A percentile compares a stretch with the other conserved stretches of the same genome.
Conservation (phyloP, 2,888 invertebrate genomes). For the Zootermopsis nevadensis region DNA sequence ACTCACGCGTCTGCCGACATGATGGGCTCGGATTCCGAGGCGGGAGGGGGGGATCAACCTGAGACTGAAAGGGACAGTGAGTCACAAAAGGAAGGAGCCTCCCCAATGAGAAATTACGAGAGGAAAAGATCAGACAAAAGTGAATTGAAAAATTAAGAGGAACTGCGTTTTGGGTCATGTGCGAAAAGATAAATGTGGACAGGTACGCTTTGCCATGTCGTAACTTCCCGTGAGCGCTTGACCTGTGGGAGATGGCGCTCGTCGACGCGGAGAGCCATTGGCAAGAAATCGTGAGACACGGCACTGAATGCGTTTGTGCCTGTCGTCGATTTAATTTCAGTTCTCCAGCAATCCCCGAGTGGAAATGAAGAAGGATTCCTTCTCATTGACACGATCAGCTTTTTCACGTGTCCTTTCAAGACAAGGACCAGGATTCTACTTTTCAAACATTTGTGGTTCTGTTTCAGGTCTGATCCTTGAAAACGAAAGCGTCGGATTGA, state of each 20-base stretch:
- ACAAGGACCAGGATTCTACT: too few relatives aligned
- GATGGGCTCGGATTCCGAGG: slow-evolving; percentile 31
- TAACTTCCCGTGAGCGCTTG: neutral
- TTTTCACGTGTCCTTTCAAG: too few relatives aligned
- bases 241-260: neutral
- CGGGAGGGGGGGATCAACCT: neutral
- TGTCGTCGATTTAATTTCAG: neutral
- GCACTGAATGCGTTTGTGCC: neutral
- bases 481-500: too few relatives aligned
- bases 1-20: slow-evolving; percentile 26
- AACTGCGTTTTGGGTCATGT: neutral
- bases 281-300: neutral
- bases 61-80: neutral
- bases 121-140: neutral
- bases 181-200: neutral
- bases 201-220: neutral
- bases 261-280: neutral
- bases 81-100: neutral
- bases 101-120: neutral
- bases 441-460: too few relatives aligned
- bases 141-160: neutral
- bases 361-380: too few relatives aligned
- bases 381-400: too few relatives aligned
- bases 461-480: too few relatives aligned
- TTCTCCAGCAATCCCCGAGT: neutral